Base-by-base conservation (phyloP, 2,797 vertebrate species). In the Pempheris klunzingeri region DNA sequence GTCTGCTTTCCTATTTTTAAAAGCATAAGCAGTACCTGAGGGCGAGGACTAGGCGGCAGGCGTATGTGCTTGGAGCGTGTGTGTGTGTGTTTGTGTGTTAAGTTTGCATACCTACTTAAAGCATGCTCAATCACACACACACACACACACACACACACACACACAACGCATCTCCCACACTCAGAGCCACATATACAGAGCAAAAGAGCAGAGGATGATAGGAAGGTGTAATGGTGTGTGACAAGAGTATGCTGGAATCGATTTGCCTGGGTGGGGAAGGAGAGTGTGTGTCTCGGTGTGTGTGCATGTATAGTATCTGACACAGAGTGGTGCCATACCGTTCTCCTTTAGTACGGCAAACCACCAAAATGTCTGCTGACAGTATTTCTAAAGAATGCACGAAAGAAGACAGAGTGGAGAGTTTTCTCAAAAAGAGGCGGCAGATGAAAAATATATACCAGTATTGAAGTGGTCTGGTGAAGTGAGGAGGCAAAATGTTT, bases 201-300 rank as follows among this genome's bases (percentile, higher is more conserved):
- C 39, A 73, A 76, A 84, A 86, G 74, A 85, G 81, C 69, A 75
- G 66, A 61, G 68, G 86, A 90, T 83, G 83, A 89, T 85, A 67
- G 82, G 74, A 83, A 68, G 77, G 87, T 78, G 85, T 91, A 92
- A 91, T 90, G 87, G 85, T 83, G 89, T 90, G 89, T 91, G 90
- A 89, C 87, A 86, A 84, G 79, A 80, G 83, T 85, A 65, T 71
- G 77, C 71, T 85, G 62, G 82, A 87, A 91, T 91, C 60, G 85
- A 93, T 92, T 91, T 84, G 77, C 75, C 68, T 79, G 82, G 77
- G 60, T 32, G 63, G 36, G 39, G 55, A 83, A 58, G 55, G 34
- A 38, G 59, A 30, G 77, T 43, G 55, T 63, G 39, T 50, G 44
- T 74, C 41, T 18, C 50, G 9, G 36, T 62, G 58, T 38, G 70